Conservation (phyloP, 2,888 invertebrate genomes). For the Drosophila planitibia region DNA sequence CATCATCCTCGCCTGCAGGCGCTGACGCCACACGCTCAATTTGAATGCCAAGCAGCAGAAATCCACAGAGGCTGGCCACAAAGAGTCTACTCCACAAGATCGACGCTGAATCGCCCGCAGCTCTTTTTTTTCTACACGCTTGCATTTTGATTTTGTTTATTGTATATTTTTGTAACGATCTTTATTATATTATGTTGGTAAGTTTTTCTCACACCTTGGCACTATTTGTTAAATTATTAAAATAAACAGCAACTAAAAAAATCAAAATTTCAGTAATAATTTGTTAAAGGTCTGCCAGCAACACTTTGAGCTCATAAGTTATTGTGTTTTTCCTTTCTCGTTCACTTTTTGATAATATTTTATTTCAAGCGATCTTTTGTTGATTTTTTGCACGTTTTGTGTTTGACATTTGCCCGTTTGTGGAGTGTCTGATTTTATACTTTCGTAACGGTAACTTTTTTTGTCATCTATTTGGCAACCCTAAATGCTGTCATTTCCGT, state of each 20-base stretch:
- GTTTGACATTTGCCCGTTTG: constrained; percentile 56
- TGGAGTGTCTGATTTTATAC: constrained; percentile 36
- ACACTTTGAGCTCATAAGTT: constrained; percentile 17
- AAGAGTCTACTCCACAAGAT: constrained; percentile 64
- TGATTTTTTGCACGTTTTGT: constrained; percentile 56
- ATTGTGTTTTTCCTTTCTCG: constrained; percentile 16
- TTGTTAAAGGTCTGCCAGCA: constrained; percentile 28
- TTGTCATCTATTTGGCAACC: constrained; percentile 55
- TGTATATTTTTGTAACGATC: constrained; percentile 20
- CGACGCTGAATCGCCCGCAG: constrained; percentile 45
- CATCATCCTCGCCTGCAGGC: constrained; percentile 74
- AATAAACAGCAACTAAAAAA: constrained; percentile 44
- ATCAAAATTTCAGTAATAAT: constrained; percentile 26
- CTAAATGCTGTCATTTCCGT: constrained; percentile 70
- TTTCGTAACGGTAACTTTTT: constrained; percentile 45
- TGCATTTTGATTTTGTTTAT: constrained; percentile 60
- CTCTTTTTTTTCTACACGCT: constrained; percentile 70
- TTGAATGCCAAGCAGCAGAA: constrained; percentile 82
- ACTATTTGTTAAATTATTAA: constrained; percentile 60
- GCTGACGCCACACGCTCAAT: constrained; percentile 77
- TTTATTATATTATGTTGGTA: constrained; percentile 1
- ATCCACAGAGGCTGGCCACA: constrained; percentile 75
- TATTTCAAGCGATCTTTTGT: constrained; percentile 39
- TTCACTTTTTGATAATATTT: constrained; percentile 24
- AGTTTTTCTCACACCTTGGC: constrained; percentile 70